A percentile compares a stretch with the other conserved stretches of the same genome.
Conservation (phyloP, 2,888 invertebrate genomes). For the Tenthredo distinguenda region DNA sequence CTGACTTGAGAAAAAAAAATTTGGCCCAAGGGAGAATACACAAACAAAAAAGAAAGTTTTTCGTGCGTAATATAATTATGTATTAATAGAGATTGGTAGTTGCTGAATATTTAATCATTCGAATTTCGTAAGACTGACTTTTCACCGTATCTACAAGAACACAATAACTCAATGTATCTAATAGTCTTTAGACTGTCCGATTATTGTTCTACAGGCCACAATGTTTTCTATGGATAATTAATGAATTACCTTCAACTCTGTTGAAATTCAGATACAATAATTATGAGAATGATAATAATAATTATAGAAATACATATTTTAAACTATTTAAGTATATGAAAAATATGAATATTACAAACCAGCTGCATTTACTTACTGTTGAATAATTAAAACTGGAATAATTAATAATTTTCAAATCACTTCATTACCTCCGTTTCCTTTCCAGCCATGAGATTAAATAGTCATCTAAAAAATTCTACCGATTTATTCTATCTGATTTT, state of each 20-base stretch:
- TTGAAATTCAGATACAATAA: neutral
- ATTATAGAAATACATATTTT: slow-evolving; percentile 62
- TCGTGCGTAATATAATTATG: neutral
- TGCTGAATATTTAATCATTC: slow-evolving; percentile 4
- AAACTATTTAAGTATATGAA: slow-evolving; percentile 3
- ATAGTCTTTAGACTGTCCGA: slow-evolving; percentile 47
- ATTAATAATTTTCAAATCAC: neutral
- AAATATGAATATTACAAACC: slow-evolving; percentile 29
- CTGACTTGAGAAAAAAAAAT: slow-evolving; percentile 1
- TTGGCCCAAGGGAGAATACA: slow-evolving; percentile 10
- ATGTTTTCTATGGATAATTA: slow-evolving; percentile 15
- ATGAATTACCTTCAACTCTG: neutral
- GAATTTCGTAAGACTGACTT: slow-evolving; percentile 54
- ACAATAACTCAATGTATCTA: slow-evolving; percentile 14
- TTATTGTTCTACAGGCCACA: neutral
- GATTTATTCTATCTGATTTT: neutral
- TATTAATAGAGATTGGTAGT: neutral
- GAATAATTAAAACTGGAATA: slow-evolving; percentile 20
- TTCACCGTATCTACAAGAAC: slow-evolving; percentile 11
- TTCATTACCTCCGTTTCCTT: neutral
- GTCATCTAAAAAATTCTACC: neutral
- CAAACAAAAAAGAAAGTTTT: neutral
- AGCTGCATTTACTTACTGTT: slow-evolving; percentile 44
- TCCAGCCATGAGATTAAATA: neutral
- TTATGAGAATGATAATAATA: slow-evolving; percentile 14